A percentile compares a stretch with the other conserved stretches of the same genome.
Evolutionary conservation across 2,888 invertebrate genomes (phyloP).

Genomic region (Pomacea canaliculata): DNA sequence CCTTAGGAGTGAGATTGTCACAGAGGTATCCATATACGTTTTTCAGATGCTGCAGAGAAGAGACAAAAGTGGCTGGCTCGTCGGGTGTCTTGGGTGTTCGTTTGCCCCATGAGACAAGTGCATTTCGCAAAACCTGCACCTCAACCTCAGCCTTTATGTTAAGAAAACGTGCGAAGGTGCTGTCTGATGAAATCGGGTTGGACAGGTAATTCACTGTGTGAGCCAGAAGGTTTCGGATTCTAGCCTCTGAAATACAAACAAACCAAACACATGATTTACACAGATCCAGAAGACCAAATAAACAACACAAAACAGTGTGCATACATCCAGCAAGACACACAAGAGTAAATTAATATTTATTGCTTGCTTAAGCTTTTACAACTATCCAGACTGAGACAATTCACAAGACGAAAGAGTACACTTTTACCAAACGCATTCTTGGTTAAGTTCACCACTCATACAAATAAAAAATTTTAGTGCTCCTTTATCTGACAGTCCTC

Average conservation of each 20-base stretch:
- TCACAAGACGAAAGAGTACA: no score
- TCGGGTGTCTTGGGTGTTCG: constrained; percentile 34
- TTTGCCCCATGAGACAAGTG: constrained; percentile 54
- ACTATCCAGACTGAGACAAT: no score
- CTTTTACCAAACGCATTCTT: no score
- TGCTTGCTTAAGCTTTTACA: no score
- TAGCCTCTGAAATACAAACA: constrained; percentile 37
- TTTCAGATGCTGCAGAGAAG: constrained; percentile 55
- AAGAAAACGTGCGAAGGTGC: constrained; percentile 33
- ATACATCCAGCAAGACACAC: no score
- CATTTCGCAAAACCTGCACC: constrained; percentile 43
- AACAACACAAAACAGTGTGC: no score
- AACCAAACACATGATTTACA: neutral
- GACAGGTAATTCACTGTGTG: constrained; percentile 59
- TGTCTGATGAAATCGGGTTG: constrained; percentile 23
- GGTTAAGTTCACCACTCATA: no score
- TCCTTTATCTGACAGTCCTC: no score
- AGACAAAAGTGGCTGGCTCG: constrained; percentile 47
- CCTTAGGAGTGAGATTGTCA: constrained; percentile 47
- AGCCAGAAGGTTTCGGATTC: constrained; percentile 45
- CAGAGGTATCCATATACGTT: constrained; percentile 56
- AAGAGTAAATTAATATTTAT: no score
- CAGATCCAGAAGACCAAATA: no score
- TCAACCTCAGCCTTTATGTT: constrained; percentile 46
- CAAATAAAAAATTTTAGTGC: no score